These are phyloP conservation scores for Corvus cornix DNA, from an alignment of 2,113 vertebrate species.

Conservation along the genomic window DNA sequence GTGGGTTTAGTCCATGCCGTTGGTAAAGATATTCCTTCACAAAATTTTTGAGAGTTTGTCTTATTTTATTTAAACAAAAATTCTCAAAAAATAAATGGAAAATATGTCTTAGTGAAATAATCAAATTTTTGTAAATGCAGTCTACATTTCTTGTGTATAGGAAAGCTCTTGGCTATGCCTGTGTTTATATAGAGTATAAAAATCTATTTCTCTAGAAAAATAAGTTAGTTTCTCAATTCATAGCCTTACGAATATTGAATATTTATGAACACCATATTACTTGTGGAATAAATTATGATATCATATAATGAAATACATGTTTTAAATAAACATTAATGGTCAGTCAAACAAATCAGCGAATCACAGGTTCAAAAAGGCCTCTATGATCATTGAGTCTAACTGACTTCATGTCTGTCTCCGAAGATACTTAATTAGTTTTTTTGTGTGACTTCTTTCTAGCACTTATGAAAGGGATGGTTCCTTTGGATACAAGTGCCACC, in stretches of 20 bases:
- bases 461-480: neutral
- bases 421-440: neutral
- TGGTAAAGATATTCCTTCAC: neutral
- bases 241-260: neutral
- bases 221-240: neutral
- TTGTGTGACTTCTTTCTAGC: slow-evolving; percentile 24
- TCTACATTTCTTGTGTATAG: neutral
- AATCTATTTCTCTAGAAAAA: neutral
- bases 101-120: neutral
- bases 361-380: neutral
- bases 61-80: neutral
- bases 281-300: neutral
- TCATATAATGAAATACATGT: neutral
- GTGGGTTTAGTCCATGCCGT: neutral
- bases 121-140: neutral
- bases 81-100: neutral
- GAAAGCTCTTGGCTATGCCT: neutral
- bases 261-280: neutral
- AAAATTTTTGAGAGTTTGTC: neutral
- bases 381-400: neutral
- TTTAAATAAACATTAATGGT: neutral
- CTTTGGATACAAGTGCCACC: neutral
- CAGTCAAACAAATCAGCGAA: neutral
- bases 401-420: neutral
- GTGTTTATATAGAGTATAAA: neutral